These are phyloP conservation scores for Diprion similis DNA, from an alignment of 1,140 invertebrate genomes.

Conservation along the genomic window DNA sequence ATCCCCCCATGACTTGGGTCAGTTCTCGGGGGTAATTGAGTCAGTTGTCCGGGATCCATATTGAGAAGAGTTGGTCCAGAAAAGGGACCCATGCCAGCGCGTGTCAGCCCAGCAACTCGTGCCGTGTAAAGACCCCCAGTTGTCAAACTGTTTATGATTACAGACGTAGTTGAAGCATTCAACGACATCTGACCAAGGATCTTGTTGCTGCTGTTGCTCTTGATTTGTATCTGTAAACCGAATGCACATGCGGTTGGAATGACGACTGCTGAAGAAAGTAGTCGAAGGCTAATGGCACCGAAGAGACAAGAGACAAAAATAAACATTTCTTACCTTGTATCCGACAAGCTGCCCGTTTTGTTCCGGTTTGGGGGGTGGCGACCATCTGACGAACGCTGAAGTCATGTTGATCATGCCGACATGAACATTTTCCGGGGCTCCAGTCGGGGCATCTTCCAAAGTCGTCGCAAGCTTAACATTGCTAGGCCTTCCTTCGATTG, in stretches of 20 bases:
- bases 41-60: conserved; percentile 68
- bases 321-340: conserved; percentile 71
- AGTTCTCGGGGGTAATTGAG: conserved; percentile 60
- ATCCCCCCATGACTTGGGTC: conserved; percentile 60
- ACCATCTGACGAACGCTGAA: conserved; percentile 80
- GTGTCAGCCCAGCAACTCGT: conserved; percentile 76
- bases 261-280: too few relatives aligned
- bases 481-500: conserved; percentile 82
- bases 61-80: conserved; percentile 67
- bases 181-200: conserved; percentile 74
- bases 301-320: conserved; percentile 8
- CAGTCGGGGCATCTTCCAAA: conserved; percentile 74
- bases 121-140: conserved; percentile 75
- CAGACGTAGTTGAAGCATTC: conserved; percentile 75
- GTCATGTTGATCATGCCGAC: conserved; percentile 85
- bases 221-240: conserved; percentile 69
- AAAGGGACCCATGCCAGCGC: conserved; percentile 73
- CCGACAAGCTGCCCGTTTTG: conserved; percentile 84
- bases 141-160: conserved; percentile 77
- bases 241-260: conserved; percentile 3
- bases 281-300: too few relatives aligned
- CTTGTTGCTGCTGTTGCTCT: conserved; percentile 67
- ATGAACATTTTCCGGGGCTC: conserved; percentile 82
- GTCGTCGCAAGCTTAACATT: conserved; percentile 76
- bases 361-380: conserved; percentile 77